Evolutionary conservation across 1,140 invertebrate species (phyloP).

Genomic region (Drosophila mayri): DNA sequence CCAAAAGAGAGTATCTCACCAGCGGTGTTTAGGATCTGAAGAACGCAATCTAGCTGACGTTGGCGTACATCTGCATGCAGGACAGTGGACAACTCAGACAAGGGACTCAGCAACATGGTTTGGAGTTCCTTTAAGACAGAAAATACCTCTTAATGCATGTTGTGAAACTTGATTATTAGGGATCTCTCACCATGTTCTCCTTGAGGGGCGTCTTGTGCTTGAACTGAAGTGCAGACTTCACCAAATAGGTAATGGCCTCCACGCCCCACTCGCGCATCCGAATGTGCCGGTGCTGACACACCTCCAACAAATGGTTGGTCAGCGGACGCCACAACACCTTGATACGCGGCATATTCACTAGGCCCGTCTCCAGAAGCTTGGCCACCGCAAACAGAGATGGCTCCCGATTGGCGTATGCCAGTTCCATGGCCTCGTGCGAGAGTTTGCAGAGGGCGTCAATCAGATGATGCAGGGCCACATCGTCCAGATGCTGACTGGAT

Average conservation of each 20-base stretch:
- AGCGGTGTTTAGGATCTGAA: constrained; percentile 96
- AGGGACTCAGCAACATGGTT: constrained; percentile 93
- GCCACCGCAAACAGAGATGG: constrained; percentile 98
- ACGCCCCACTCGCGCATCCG: constrained; percentile 99
- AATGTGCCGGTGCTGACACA: constrained; percentile 97
- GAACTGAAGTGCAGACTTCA: constrained; percentile 95
- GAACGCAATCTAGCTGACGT: constrained; percentile 97
- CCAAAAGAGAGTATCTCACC: constrained; percentile 96
- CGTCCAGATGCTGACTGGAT: constrained; percentile 96
- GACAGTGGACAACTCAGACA: constrained; percentile 95
- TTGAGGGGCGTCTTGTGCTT: constrained; percentile 94
- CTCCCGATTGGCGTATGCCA: constrained; percentile 97
- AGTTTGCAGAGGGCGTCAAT: constrained; percentile 98
- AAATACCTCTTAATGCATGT: neutral
- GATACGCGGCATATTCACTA: constrained; percentile 97
- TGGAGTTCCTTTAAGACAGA: constrained; percentile 89
- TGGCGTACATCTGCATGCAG: constrained; percentile 96
- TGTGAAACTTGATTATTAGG: neutral
- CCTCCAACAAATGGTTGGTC: constrained; percentile 98
- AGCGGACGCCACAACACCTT: constrained; percentile 98
- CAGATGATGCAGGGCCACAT: constrained; percentile 97
- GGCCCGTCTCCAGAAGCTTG: constrained; percentile 97
- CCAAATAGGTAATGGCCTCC: constrained; percentile 97
- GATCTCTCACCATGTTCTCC: constrained; percentile 90
- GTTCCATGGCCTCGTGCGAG: constrained; percentile 98